Conservation (phyloP, 2,113 vertebrate species). For the Mormyrus iriodes region DNA sequence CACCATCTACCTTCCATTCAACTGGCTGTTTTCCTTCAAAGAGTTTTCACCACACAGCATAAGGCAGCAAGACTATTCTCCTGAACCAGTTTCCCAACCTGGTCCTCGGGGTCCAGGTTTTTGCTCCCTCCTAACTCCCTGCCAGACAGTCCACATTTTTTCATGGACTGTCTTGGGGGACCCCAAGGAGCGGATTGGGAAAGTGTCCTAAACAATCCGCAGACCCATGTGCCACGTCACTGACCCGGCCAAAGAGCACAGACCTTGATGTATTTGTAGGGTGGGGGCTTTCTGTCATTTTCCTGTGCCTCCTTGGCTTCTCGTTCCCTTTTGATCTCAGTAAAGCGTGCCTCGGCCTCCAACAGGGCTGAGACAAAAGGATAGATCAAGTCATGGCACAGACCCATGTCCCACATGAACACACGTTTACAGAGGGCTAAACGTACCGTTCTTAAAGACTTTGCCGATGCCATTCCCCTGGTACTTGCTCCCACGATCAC, state of each 20-base stretch:
- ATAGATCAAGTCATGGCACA: not conserved
- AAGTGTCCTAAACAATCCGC: not conserved
- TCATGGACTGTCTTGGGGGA: not conserved
- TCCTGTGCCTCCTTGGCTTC: constrained; percentile 91
- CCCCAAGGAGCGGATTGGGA: not conserved
- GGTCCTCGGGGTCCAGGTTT: not conserved
- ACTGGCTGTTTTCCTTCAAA: not conserved
- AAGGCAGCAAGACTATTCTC: not conserved
- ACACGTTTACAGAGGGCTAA: not conserved
- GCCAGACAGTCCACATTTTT: not conserved
- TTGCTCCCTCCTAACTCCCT: not conserved
- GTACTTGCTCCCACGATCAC: constrained; percentile 86
- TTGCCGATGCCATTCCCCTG: constrained; percentile 86
- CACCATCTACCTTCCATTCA: not conserved
- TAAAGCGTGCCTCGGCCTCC: constrained; percentile 86
- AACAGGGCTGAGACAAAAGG: constrained; percentile 66
- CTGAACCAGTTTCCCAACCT: not conserved
- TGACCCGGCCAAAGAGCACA: not conserved
- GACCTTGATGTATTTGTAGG: constrained; percentile 96
- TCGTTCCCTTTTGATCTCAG: constrained; percentile 79
- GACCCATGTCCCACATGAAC: not conserved
- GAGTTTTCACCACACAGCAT: not conserved
- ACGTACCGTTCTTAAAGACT: constrained; percentile 89
- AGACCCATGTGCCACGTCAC: not conserved
- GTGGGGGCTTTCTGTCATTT: constrained; percentile 85